Evolutionary conservation across 92 coral and sea anemone species (phyloP), one percentile per base, ranked within the genome.

Genomic region (Epizoanthus illoricatus): DNA sequence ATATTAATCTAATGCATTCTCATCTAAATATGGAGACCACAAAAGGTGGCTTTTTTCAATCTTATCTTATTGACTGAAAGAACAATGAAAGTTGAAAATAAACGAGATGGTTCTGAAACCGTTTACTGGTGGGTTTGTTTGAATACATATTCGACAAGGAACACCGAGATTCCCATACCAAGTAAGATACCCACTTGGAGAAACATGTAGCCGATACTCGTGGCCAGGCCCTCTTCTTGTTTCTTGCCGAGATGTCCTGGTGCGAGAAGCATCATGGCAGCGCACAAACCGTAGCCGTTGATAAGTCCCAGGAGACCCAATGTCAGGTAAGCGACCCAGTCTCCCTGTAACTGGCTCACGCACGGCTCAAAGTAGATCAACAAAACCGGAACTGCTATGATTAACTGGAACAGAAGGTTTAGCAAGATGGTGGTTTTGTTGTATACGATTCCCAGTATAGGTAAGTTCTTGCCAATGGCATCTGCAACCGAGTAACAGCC

Each of bases 251-350:
- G 59, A 24, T 70, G 65, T 60, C 98, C 98, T 45, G 98, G 98
- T 47, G 98, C 86, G 41, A 93, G 83, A 36, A 93, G 91, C 98
- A 93, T 91, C 98, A 93, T 91, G 75, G 93, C 98, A 3, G 94
- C 93, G 20, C 98, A 93, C 66, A 93, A 63, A 7, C 98, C 98
- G 69, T 93, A 93, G 19, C 98, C 98, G 76, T 87, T 91, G 73
- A 93, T 88, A 55, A 93, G 76, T 10, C 98, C 94, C 41, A 93
- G 91, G 10, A 89, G 83, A 56, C 92, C 93, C 45, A 93, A 86
- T 3, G 89, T 85, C 19, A 93, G 84, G 69, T 91, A 84, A 39
- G 98, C 98, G 13, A 93, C 81, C 98, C 98, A 93, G 56, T 91
- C 84, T 19, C 89, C 89, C 80, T 93, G 98, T 69, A 93, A 89